Conservation (phyloP, 2,113 vertebrate species). For the Pimephales promelas region DNA sequence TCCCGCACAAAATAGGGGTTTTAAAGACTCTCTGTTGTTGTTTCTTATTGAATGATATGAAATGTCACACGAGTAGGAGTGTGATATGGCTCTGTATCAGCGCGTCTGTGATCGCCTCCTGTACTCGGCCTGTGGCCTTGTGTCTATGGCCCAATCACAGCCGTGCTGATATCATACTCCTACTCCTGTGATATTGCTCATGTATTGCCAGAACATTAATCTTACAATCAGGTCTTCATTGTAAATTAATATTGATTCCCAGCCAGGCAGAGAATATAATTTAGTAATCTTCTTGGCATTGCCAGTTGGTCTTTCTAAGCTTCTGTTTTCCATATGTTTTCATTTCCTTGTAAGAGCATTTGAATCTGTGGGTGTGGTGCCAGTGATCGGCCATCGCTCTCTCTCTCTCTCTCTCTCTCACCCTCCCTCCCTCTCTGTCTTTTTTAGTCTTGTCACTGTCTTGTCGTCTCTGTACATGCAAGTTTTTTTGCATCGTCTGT, state of each 20-base stretch:
- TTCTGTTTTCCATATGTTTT: conserved; percentile 29
- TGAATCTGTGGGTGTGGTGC: conserved; percentile 44
- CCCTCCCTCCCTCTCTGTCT: conserved; percentile 8
- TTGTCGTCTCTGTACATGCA: conserved; percentile 1
- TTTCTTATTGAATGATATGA: too few relatives aligned
- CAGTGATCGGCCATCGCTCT: neutral
- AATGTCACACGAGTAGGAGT: too few relatives aligned
- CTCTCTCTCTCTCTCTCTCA: conserved; percentile 7
- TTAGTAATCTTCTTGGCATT: neutral
- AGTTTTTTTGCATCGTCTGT: neutral
- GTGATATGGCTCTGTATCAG: too few relatives aligned
- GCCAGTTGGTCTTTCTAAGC: neutral
- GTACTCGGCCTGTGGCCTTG: too few relatives aligned
- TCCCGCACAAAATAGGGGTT: too few relatives aligned
- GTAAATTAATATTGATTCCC: neutral
- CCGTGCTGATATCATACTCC: too few relatives aligned
- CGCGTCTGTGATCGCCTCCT: too few relatives aligned
- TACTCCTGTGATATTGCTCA: too few relatives aligned
- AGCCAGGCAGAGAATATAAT: neutral
- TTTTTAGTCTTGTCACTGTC: conserved; percentile 6
- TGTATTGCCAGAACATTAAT: too few relatives aligned
- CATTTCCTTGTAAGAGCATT: conserved; percentile 31
- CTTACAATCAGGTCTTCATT: neutral
- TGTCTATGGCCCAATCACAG: too few relatives aligned
- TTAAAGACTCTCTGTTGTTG: too few relatives aligned